Base-by-base conservation (phyloP, 2,888 invertebrate genomes). In the Pantelozetes paolii region DNA sequence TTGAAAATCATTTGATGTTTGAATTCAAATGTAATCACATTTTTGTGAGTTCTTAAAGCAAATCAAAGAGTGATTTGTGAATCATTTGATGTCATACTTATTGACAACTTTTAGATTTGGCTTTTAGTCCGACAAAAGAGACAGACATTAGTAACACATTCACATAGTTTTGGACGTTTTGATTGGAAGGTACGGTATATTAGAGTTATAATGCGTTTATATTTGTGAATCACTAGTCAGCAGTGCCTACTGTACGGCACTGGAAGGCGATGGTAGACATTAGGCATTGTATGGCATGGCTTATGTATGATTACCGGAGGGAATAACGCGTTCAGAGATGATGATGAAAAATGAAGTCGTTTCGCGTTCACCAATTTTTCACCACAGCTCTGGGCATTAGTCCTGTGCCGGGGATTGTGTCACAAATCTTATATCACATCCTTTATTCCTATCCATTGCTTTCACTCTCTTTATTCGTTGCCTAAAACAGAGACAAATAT, bases 321-420 rank as follows among this genome's bases (percentile, higher is more conserved):
- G 69, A 69, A 69, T 69, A 42, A 69, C 62, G 23, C 69, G 69
- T 18, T 26, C 36, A 26, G 20, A 40, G 26, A 42, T 69, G 69
- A 69, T 69, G 69, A 69, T 69, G 69, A 69, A 69, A 69, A 69
- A 69, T 69, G 69, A 69, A 69, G 69, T 69, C 69, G 69, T 69
- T 69, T 69, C 45, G 42, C 69, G 69, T 69, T 69, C 42, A 45
- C 69, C 69, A 69, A 69, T 69, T 69, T 69, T 69, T 69, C 69
- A 69, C 69, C 69, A 45, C 69, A 69, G 69, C 69, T 69, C 28
- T 69, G 69, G 69, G 69, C 69, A 69, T 69, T 69, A 69, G 69
- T n/a, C 26, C 42, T 26, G 23, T 42, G 69, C 69, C 26, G 15
- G 13, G n/a, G 40, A 69, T 69, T 69, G 36, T 36, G 69, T 69